phyloP scores from a whole-genome alignment of 2,797 vertebrate species.

The Borostomias antarcticus region DNA sequence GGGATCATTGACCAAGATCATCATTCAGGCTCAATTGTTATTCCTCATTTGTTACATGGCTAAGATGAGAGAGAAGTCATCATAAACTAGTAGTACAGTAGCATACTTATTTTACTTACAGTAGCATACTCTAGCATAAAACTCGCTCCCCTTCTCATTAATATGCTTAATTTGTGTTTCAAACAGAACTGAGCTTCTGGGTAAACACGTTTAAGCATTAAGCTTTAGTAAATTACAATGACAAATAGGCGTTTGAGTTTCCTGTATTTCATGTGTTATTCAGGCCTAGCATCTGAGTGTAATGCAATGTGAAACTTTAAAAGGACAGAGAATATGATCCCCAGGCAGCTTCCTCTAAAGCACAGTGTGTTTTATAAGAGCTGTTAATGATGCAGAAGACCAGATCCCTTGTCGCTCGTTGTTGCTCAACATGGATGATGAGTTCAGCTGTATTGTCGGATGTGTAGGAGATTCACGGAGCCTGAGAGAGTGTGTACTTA shows the following conservation, averaged over 20 bases:
- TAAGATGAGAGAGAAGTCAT: neutral
- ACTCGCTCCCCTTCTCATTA: neutral
- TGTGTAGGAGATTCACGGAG: neutral
- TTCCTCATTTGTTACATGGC: neutral
- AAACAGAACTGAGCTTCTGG: conserved; percentile 22
- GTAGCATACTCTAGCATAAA: neutral
- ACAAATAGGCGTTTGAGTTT: conserved; percentile 39
- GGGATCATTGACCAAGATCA: conserved; percentile 2
- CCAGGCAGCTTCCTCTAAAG: conserved; percentile 28
- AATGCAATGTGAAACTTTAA: conserved; percentile 42
- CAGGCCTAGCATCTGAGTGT: conserved; percentile 21
- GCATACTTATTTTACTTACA: neutral
- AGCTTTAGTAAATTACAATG: conserved; percentile 32
- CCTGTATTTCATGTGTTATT: conserved; percentile 41
- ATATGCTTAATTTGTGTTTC: conserved; percentile 24
- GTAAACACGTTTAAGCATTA: conserved; percentile 17
- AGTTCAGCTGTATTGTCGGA: neutral
- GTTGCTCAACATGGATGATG: too few relatives aligned
- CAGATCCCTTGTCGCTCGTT: conserved; percentile 25
- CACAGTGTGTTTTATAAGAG: conserved; percentile 46
- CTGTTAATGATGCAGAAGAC: conserved; percentile 47
- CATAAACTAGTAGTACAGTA: neutral
- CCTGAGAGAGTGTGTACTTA: neutral
- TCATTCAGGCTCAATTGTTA: neutral
- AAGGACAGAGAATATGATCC: conserved; percentile 22